phyloP scores from a whole-genome alignment of 2,113 vertebrate species.

The Aptenodytes forsteri region DNA sequence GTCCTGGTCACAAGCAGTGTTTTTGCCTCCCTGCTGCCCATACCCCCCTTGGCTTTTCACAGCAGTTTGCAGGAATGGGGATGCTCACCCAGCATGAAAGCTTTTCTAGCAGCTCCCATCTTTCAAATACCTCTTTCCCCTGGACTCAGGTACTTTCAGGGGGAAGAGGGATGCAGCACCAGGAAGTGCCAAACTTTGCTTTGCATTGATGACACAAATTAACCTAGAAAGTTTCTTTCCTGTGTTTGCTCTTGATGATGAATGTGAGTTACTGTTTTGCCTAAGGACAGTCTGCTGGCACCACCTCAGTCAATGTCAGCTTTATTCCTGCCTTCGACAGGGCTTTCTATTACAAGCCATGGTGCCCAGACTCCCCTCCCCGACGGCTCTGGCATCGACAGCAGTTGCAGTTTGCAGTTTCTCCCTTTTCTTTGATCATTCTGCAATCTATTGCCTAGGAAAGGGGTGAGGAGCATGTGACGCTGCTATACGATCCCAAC shows the following conservation, averaged over 20 bases:
- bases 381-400: background rate
- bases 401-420: background rate
- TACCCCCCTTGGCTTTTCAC: background rate
- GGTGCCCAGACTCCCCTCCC: background rate
- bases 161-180: background rate
- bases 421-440: background rate
- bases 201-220: background rate
- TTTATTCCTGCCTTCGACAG: background rate
- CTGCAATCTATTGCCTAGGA: background rate
- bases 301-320: background rate
- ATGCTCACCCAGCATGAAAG: background rate
- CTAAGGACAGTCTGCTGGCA: conserved; percentile 15
- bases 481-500: background rate
- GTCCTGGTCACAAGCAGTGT: background rate
- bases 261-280: background rate
- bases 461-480: background rate
- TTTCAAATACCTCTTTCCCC: background rate
- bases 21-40: background rate
- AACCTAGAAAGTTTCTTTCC: background rate
- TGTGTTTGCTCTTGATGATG: background rate
- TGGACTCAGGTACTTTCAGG: rapidly evolving
- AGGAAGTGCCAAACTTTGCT: background rate
- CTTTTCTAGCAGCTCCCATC: background rate
- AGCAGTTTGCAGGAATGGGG: rapidly evolving
- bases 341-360: background rate